Conservation (phyloP, 2,888 invertebrate genomes). For the Xylophagus ater region DNA sequence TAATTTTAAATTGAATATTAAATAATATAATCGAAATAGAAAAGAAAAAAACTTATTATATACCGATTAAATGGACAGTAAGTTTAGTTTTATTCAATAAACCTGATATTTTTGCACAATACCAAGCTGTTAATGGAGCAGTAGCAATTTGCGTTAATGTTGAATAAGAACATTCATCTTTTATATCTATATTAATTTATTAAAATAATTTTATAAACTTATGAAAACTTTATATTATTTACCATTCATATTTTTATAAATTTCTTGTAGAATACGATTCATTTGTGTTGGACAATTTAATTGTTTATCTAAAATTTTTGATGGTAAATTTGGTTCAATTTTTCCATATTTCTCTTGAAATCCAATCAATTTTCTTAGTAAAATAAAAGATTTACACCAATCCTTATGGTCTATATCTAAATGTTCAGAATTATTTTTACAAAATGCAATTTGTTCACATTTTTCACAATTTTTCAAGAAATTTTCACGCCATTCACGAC, state of each 20-base stretch:
- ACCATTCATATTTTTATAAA: conserved; percentile 15
- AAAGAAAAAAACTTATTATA: neutral
- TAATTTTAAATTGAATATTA: conserved; percentile 36
- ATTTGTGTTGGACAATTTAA: conserved; percentile 8
- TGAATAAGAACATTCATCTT: conserved; percentile 50
- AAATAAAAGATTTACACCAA: conserved; percentile 53
- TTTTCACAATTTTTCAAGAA: conserved; percentile 44
- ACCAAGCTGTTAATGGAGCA: conserved; percentile 52
- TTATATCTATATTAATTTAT: conserved; percentile 18
- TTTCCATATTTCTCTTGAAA: conserved; percentile 49
- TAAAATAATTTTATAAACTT: conserved; percentile 4
- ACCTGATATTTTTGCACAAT: conserved; percentile 41
- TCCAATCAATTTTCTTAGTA: conserved; percentile 48
- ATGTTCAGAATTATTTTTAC: conserved; percentile 43
- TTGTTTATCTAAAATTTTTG: conserved; percentile 33
- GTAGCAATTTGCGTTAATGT: conserved; percentile 53
- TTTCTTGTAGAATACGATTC: conserved; percentile 12
- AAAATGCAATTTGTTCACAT: conserved; percentile 52
- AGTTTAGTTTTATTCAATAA: conserved; percentile 24
- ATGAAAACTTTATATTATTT: neutral
- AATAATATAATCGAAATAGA: neutral
- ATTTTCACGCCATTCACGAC: conserved; percentile 45
- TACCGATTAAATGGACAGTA: conserved; percentile 33
- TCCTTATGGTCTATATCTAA: conserved; percentile 42
- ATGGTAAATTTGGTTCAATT: conserved; percentile 48